Base-by-base conservation (phyloP, 1,140 invertebrate species). In the Panulirus ornatus region DNA sequence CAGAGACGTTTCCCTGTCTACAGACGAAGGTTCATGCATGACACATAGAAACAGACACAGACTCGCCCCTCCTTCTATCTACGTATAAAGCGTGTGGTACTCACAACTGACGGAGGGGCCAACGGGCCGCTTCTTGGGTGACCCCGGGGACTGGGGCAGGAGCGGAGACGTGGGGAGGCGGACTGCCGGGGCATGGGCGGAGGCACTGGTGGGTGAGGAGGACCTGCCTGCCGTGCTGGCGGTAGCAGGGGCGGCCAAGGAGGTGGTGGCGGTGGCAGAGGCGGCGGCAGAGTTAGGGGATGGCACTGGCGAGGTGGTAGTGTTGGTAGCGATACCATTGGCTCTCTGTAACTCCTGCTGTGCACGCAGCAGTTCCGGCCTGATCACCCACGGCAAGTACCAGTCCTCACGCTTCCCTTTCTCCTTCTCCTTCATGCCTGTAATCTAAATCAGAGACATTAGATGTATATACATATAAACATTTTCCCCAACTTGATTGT, bases 351-450 rank as follows among this genome's bases (percentile, higher is more conserved):
- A 88, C 16, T 88, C 44, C 22, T 81, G 86, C 0, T 79, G 78
- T 34, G 86, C 40, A 19, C 86, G 47, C 54, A 88, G 40, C 27
- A 88, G 86, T 40, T 88, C 86, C 5, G 86, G 86, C 1, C 86
- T 54, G 36, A 88, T 81, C 40, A 88, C 86, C 86, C 86, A 88
- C 51, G 86, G 86, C 8, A 88, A 78, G 76, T 88, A 88, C 86
- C 86, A 88, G 76, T 88, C 86, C 86, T 88, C 86, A 1, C 76
- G 40, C 58, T 42, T 79, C 11, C 75, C 76, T 44, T 88, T 88
- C 36, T 88, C 86, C 44, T 88, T 88, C 44, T 86, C 84, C 84
- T 76, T 73, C 84, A 86, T 86, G 2, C 11, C 38, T 42, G 36
- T 66, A 27, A 66, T 66, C 58, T 66, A 19, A 47, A 47, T 5